Evolutionary conservation across 1,140 invertebrate species (phyloP).

Genomic region (Zophobas atratus): DNA sequence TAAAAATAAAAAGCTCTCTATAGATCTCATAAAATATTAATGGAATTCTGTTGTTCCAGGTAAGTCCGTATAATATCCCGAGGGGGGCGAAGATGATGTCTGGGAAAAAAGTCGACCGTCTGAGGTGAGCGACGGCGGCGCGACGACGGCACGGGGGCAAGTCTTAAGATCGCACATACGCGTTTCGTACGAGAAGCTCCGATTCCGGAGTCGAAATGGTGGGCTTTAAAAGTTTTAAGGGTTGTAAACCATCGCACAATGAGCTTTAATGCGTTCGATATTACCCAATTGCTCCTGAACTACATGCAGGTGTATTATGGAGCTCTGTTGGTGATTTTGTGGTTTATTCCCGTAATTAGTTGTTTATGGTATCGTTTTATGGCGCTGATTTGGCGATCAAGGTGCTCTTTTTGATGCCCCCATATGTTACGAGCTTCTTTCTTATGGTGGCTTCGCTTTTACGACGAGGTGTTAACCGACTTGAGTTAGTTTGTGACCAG

Average conservation of each 20-base stretch:
- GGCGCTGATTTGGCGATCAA: constrained; percentile 13
- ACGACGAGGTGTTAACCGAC: too few species aligned
- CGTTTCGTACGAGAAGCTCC: neutral
- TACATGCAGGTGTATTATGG: constrained; percentile 18
- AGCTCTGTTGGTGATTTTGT: constrained; percentile 8
- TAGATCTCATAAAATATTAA: constrained; percentile 55
- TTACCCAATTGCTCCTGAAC: neutral
- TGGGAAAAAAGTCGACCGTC: constrained; percentile 9
- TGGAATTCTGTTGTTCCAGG: constrained; percentile 55
- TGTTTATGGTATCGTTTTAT: constrained; percentile 2
- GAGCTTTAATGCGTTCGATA: neutral
- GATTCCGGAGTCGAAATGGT: neutral
- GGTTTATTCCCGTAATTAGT: constrained; percentile 22
- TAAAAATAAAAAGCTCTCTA: constrained; percentile 53
- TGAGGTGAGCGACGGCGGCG: constrained; percentile 11
- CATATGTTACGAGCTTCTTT: constrained; percentile 5
- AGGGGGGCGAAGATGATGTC: constrained; percentile 35
- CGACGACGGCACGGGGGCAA: neutral
- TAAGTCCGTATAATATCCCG: constrained; percentile 51
- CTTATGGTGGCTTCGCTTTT: neutral
- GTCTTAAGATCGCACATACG: neutral
- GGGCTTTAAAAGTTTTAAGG: constrained; percentile 17
- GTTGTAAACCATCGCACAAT: constrained; percentile 16
- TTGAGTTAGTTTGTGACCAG: neutral
- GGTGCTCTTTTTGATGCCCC: constrained; percentile 1